These are phyloP conservation scores for Eledone cirrhosa DNA, from an alignment of 2,888 invertebrate genomes.

Conservation along the genomic window DNA sequence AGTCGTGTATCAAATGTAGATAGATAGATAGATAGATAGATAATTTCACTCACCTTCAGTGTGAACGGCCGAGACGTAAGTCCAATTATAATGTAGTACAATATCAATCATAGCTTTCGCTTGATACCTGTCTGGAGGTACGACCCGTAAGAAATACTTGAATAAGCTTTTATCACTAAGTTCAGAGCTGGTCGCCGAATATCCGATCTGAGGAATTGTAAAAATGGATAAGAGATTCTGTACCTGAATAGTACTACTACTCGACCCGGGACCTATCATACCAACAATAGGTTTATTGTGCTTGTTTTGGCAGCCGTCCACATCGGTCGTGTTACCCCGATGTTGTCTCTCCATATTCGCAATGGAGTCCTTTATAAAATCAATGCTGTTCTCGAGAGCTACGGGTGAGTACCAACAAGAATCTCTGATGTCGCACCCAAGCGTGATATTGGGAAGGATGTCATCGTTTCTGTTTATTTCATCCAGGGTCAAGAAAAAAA, in stretches of 20 bases:
- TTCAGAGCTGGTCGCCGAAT: constrained; percentile 81
- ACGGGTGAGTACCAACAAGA: constrained; percentile 85
- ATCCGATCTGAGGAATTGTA: constrained; percentile 76
- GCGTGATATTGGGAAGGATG: constrained; percentile 71
- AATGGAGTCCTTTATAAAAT: constrained; percentile 76
- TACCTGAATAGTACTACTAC: constrained; percentile 76
- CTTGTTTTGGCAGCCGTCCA: constrained; percentile 32
- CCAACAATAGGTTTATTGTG: constrained; percentile 70
- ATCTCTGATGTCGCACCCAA: constrained; percentile 80
- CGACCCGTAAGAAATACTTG: constrained; percentile 81
- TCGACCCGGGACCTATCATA: constrained; percentile 80
- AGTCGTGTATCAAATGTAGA: too few relatives aligned
- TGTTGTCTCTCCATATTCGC: constrained; percentile 46
- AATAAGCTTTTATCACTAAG: constrained; percentile 80
- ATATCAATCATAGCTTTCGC: constrained; percentile 77
- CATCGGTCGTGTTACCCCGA: constrained; percentile 34
- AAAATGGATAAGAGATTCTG: constrained; percentile 81
- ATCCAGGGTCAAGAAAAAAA: constrained; percentile 59
- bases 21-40: neutral
- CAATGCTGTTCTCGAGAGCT: constrained; percentile 80
- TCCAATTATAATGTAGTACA: constrained; percentile 73
- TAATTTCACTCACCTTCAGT: constrained; percentile 75
- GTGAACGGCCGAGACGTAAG: constrained; percentile 80
- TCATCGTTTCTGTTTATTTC: constrained; percentile 72
- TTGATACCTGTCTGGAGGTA: constrained; percentile 81